phyloP scores from a whole-genome alignment of 2,797 vertebrate genomes.

The Parambassis ranga region DNA sequence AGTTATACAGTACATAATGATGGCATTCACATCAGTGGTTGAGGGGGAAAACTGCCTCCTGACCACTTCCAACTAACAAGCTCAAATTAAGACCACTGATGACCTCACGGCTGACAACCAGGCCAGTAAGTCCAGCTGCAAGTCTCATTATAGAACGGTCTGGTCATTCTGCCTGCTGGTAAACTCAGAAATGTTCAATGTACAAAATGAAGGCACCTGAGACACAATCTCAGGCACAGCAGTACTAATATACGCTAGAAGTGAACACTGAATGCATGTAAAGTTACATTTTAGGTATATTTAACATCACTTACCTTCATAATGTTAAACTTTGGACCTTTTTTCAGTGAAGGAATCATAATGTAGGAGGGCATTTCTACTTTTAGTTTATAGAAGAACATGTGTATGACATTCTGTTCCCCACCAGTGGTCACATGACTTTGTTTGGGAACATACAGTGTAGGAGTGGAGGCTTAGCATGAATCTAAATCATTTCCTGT shows the following conservation, averaged over 20 bases:
- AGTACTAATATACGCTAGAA: too few relatives aligned
- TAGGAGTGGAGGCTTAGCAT: conserved; percentile 19
- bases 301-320: not conserved
- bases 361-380: conserved; percentile 11
- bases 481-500: conserved; percentile 29
- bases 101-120: conserved; percentile 49
- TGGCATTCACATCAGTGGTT: conserved; percentile 74
- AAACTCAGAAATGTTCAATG: too few relatives aligned
- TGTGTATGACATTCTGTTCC: not conserved
- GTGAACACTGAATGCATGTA: too few relatives aligned
- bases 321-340: too few relatives aligned
- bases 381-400: conserved; percentile 5
- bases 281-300: not conserved
- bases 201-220: too few relatives aligned
- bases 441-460: conserved; percentile 64
- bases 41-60: conserved; percentile 61
- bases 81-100: conserved; percentile 68
- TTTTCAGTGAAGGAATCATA: too few relatives aligned
- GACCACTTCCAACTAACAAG: conserved; percentile 77
- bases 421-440: conserved; percentile 42
- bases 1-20: conserved; percentile 67
- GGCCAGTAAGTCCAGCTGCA: conserved; percentile 42
- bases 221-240: too few relatives aligned
- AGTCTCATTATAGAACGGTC: conserved; percentile 45
- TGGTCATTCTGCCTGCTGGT: conserved; percentile 7